Evolutionary conservation across 2,888 invertebrate species (phyloP), one percentile per base, ranked within the genome.

Genomic region (Penaeus monodon): DNA sequence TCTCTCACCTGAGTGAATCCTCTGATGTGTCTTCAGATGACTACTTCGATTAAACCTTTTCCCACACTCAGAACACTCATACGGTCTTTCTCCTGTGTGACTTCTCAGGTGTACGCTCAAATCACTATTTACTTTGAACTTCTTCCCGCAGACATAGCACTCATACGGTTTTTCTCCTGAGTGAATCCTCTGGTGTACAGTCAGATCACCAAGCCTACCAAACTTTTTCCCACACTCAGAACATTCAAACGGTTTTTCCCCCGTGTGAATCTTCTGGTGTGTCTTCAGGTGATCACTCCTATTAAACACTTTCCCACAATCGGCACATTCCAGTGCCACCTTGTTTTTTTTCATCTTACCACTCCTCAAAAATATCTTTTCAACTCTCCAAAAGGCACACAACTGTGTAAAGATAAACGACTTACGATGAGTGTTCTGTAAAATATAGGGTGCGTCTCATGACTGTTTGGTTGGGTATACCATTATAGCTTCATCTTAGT

Each of bases 201-300:
- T 70, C 49, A 68, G 49, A 14, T 81, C 38, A 44, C 68, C 68
- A n/a, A 70, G 38, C 20, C 70, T 27, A 57, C 12, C 44, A 12
- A 81, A 81, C 24, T 57, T 70, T 64, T 81, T 68, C n/a, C 70
- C 70, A 57, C 81, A 81, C 49, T 68, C 49, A 12, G 44, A 68
- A 81, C 81, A 81, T 27, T 81, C 70, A 27, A 81, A 81, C 17
- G 49, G 57, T 27, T 81, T 68, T 49, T 70, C 49, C 49, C 81
- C 81, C 2, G 38, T 57, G 29, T 81, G 66, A 20, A 81, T 44
- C 44, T 44, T 44, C 44, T 10, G 44, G 10, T 44, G 44, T 1
- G 8, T 10, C 44, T 44, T 44, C 44, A 44, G 44, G 44, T 44
- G 8, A 1, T 44, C 10, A 0, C 8, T 8, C 10, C 10, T 8